Evolutionary conservation across 37 sponge, comb jelly and placozoan species (phyloP), one percentile per base, ranked within the genome.

Genomic region (Halisarca cf. caerulea): DNA sequence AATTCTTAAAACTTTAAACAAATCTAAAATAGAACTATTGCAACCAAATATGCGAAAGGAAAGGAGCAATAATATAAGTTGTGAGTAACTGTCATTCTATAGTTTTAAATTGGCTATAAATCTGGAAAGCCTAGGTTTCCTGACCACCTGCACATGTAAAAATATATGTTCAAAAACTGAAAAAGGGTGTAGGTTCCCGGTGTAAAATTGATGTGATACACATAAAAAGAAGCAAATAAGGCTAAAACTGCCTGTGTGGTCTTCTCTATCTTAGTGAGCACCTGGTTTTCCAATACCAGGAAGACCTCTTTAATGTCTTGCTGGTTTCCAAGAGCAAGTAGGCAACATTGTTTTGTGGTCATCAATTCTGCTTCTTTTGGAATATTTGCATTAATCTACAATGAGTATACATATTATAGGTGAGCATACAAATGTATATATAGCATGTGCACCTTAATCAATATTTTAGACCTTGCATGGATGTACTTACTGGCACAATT

Each of bases 151-250:
- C n/a, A n/a, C n/a, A n/a, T n/a, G n/a, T n/a, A n/a, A n/a, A n/a
- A n/a, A n/a, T n/a, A n/a, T n/a, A n/a, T n/a, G n/a, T 66, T 27
- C 9, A 66, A 24, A 24, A 66, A 66, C 68, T 66, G 68, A 66
- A 66, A 66, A 25, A 66, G 27, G 27, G 68, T 24, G 8, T 15
- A 9, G 28, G 68, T 66, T 15, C 68, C 68, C 9, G 28, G 23
- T 14, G 68, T 15, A 27, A 24, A 66, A 27, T n/a, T 66, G 27
- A 66, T 66, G 68, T 66, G 14, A 27, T 24, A 66, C 8, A 66
- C 68, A 66, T 25, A 66, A 66, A 66, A 66, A 9, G 68, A 66
- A 9, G 68, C 68, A n/a, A 66, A 66, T 14, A 66, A n/a, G 27
- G 68, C 68, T 25, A 24, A 18, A 18, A 66, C 68, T 14, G 68